Evolutionary conservation across 2,113 vertebrate species (phyloP), one percentile per base, ranked within the genome.

Genomic region (Spilogale gracilis): DNA sequence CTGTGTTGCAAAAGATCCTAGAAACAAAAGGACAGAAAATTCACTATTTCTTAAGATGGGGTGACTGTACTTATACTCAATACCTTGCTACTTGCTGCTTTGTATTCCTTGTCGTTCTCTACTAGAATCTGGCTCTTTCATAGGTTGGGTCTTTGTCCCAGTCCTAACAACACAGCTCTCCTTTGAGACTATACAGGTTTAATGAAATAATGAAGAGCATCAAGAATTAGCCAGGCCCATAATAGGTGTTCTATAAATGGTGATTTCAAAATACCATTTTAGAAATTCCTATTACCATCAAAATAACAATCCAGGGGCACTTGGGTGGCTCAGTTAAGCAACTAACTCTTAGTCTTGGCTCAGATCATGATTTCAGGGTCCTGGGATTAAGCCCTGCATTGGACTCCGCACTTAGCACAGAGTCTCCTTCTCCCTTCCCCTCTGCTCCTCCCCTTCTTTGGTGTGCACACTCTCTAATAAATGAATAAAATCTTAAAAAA

Each of bases 1-100:
- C 65, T 92, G 86, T 97, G 93, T 76, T 63, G 54, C 83, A 99
- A 98, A 94, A 99, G 69, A 97, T 99, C 98, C 99, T 99, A 92
- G 82, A 97, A 97, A 97, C 2, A 97, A 82, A 90, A 97, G 4
- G 96, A 97, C 0, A 91, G 32, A 43, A 54, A 48, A 38, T 6
- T 73, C 84, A 82, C 20, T 14, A 45, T 20, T 93, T 88, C 43
- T 95, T 45, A 76, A 93, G 25, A 67, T 89, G 45, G 30, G 17
- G 3, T 27, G 32, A 45, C 1, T 38, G 50, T 1, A 61, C 27
- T 69, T 65, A 50, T 0, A 67, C 54, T 60, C 7, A 16, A 6
- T 20, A 30, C 21, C 38, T 82, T 38, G 32, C 50, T 3, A 45
- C 43, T 20, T 10, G 27, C 18, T 43, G 45, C 16, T 50, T 6